Conservation (phyloP, 30 jellyfish, hydroid and myxozoan species). For the Pseudorhiza aurosa region DNA sequence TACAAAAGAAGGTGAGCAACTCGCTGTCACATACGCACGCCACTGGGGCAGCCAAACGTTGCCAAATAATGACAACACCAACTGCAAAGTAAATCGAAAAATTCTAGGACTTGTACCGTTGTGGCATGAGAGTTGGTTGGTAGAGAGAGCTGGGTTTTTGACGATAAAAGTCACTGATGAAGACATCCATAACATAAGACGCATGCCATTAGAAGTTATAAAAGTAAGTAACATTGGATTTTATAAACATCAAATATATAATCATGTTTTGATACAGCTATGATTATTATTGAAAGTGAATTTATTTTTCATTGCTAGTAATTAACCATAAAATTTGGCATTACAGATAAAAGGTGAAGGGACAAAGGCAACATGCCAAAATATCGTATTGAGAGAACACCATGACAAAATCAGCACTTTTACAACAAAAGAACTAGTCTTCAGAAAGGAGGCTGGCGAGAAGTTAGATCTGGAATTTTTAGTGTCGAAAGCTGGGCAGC, state of each 20-base stretch:
- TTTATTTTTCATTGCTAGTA: no score
- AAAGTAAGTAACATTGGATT: no score
- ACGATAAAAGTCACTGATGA: background rate
- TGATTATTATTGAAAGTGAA: no score
- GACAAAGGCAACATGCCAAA: constrained; percentile 15
- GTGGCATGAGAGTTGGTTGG: constrained; percentile 16
- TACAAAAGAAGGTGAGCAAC: background rate
- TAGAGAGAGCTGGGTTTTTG: constrained; percentile 40
- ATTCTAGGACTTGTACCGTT: constrained; percentile 26
- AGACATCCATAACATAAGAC: background rate
- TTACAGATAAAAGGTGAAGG: constrained; percentile 40
- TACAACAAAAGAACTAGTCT: constrained; percentile 15
- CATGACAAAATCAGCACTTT: constrained; percentile 23
- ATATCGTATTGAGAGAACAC: constrained; percentile 18
- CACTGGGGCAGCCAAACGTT: background rate
- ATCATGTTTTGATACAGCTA: no score
- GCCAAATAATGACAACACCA: background rate
- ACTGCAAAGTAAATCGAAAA: background rate
- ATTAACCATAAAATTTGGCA: no score
- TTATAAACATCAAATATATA: no score
- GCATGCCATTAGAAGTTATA: constrained; percentile 8
- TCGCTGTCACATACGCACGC: constrained; percentile 4
- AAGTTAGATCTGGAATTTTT: background rate
- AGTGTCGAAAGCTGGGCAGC: constrained; percentile 41
- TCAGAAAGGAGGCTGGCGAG: constrained; percentile 57